Base-by-base conservation (phyloP, 2,797 vertebrate genomes). In the Enteromius thamalakanensis region DNA sequence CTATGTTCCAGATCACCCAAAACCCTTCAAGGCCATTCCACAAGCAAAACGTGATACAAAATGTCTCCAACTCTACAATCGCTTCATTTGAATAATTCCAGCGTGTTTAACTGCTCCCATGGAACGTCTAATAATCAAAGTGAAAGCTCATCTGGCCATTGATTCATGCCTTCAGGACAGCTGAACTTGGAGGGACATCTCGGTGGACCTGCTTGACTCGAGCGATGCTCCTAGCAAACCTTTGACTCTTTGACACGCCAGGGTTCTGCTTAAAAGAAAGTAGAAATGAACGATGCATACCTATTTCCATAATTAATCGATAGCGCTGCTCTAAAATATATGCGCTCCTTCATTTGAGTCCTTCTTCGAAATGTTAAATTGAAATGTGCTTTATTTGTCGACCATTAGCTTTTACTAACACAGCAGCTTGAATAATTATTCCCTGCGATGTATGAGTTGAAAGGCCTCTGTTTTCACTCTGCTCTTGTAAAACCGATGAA, bases 201-300 rank as follows among this genome's bases (percentile, higher is more conserved):
- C 90, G 15, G 85, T 0, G 84, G 88, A 89, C 92, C 90, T 91
- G 92, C 92, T 91, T 90, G 93, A 94, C 90, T 92, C 89, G 89
- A 90, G 87, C 91, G 85, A 86, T 89, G 90, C 90, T 92, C 91
- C 90, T 88, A 2, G 82, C 85, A 84, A 91, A 93, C 93, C 91
- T 93, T 86, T 94, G 92, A 92, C 94, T 92, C 90, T 89, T 89
- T 91, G 91, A 93, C 92, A 91, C 93, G 92, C 90, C 89, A 92
- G 90, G 92, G 86, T 91, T 85, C 87, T 90, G 86, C 87, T 90
- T 90, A 92, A 87, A 64, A 87, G 89, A 89, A 78, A 88, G 76
- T 84, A 78, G 76, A 88, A 92, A 86, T 86, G 86, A 90, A 85
- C 82, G 64, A 65, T n/a, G 15, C 12, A 55, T 91, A 88, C 90